Conservation (phyloP, 1,140 invertebrate species). For the Megalopta genalis region DNA sequence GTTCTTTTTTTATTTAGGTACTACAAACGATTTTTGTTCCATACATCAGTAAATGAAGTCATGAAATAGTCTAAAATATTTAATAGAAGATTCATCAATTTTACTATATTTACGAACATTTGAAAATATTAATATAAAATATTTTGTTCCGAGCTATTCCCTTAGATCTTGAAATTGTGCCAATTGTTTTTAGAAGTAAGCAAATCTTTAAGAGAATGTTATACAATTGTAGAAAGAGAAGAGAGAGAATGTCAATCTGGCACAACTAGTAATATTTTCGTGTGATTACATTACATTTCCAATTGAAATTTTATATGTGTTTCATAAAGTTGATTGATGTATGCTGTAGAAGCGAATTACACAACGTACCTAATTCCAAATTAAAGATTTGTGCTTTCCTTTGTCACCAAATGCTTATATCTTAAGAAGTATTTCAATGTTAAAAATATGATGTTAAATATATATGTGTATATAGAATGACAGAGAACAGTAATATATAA, state of each 20-base stretch:
- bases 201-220: constrained; percentile 16
- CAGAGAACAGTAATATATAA: constrained; percentile 28
- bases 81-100: neutral
- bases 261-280: constrained; percentile 49
- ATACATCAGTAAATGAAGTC: neutral
- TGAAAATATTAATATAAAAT: constrained; percentile 2
- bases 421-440: constrained; percentile 44
- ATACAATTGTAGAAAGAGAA: neutral
- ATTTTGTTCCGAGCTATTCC: constrained; percentile 27
- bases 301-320: constrained; percentile 26
- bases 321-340: constrained; percentile 23
- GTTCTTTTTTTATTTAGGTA: neutral
- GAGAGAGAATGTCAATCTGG: constrained; percentile 40
- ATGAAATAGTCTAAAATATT: neutral
- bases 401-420: constrained; percentile 35
- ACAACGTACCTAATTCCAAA: constrained; percentile 40
- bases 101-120: neutral
- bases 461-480: constrained; percentile 30
- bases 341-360: constrained; percentile 24
- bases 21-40: neutral
- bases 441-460: constrained; percentile 37
- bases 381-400: constrained; percentile 24
- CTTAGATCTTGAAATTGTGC: constrained; percentile 43
- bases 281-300: constrained; percentile 45
- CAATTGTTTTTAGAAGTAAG: constrained; percentile 34